A percentile compares a stretch with the other conserved stretches of the same genome.
These are phyloP conservation scores for Brachypalpus laphriformis DNA, from an alignment of 2,888 invertebrate genomes.

Conservation along the genomic window DNA sequence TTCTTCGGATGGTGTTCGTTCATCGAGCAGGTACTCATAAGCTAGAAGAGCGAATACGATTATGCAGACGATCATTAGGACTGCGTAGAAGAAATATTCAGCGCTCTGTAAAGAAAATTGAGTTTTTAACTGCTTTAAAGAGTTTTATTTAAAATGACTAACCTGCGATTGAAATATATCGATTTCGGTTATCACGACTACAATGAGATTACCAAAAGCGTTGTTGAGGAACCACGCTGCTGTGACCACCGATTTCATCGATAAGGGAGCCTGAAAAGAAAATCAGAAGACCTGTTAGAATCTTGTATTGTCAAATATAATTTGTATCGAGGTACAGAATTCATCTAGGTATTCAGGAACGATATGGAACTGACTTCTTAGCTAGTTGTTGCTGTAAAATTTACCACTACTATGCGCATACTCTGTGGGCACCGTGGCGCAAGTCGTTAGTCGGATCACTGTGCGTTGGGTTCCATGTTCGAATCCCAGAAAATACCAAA, in stretches of 20 bases:
- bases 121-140: neutral
- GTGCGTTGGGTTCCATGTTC: too few species aligned
- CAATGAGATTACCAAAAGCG: constrained; percentile 82
- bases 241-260: constrained; percentile 82
- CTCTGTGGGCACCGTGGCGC: too few species aligned
- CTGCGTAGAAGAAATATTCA: constrained; percentile 81
- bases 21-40: constrained; percentile 79
- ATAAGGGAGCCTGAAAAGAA: constrained; percentile 78
- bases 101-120: constrained; percentile 75
- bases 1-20: constrained; percentile 65
- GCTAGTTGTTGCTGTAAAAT: too few species aligned
- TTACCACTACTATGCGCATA: too few species aligned
- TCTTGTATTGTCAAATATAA: neutral
- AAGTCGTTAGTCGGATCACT: too few species aligned
- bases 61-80: constrained; percentile 80
- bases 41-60: constrained; percentile 80
- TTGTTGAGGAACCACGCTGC: constrained; percentile 82
- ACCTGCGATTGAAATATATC: constrained; percentile 78
- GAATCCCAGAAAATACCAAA: too few species aligned
- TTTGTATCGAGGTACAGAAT: too few species aligned
- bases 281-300: neutral
- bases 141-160: neutral
- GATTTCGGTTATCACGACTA: constrained; percentile 80
- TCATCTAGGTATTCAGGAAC: too few species aligned
- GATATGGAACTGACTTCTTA: too few species aligned